Conservation (phyloP, 2,888 invertebrate species). For the Acrocera orbiculus region DNA sequence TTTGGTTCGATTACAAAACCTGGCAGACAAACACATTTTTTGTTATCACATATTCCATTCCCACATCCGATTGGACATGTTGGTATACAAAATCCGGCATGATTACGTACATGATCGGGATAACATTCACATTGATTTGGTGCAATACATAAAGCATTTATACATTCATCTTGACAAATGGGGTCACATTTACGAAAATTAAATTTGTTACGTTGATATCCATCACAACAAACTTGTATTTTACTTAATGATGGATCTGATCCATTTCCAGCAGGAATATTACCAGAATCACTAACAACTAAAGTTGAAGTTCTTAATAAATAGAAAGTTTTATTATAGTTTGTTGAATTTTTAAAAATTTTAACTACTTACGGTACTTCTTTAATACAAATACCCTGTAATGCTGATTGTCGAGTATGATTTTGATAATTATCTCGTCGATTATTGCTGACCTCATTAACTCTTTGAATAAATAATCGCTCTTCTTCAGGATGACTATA, state of each 20-base stretch:
- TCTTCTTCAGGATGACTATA: too few relatives aligned
- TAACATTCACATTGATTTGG: slow-evolving; percentile 37
- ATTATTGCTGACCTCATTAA: too few relatives aligned
- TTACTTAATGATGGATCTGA: slow-evolving; percentile 42
- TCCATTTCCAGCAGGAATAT: slow-evolving; percentile 23
- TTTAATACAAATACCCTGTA: slow-evolving; percentile 24
- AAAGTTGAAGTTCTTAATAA: too few relatives aligned
- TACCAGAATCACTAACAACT: too few relatives aligned
- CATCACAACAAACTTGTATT: slow-evolving; percentile 53
- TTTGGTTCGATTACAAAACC: slow-evolving; percentile 23
- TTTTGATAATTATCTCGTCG: too few relatives aligned
- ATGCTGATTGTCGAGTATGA: too few relatives aligned
- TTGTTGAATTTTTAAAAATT: too few relatives aligned
- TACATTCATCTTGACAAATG: slow-evolving; percentile 31
- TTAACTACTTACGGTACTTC: slow-evolving; percentile 29
- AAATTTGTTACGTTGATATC: slow-evolving; percentile 44
- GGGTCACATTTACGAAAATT: slow-evolving; percentile 33
- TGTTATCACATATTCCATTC: slow-evolving; percentile 44
- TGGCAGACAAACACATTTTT: slow-evolving; percentile 41
- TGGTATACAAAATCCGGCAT: slow-evolving; percentile 39
- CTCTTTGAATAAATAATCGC: too few relatives aligned
- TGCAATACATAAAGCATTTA: slow-evolving; percentile 41
- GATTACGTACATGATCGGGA: slow-evolving; percentile 40
- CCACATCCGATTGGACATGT: slow-evolving; percentile 52
- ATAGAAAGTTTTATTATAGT: too few relatives aligned